Percentiles rank a stretch among this genome's conserved stretches.
phyloP scores from a whole-genome alignment of 2,113 vertebrate genomes.

The Marmota monax region DNA sequence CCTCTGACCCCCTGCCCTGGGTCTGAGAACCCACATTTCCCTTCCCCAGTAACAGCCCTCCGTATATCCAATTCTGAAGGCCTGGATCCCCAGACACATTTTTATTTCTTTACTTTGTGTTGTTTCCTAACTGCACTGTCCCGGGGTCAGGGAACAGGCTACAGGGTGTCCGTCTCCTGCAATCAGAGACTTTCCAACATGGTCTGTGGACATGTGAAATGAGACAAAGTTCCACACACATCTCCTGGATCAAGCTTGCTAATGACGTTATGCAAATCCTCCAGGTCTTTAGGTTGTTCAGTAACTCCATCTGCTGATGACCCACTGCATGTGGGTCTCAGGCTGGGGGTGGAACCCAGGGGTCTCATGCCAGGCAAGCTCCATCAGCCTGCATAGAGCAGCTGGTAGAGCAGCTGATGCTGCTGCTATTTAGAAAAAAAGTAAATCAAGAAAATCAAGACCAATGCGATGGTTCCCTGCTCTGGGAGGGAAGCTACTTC shows the following conservation, averaged over 20 bases:
- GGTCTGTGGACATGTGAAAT: neutral
- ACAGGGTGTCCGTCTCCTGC: accelerated
- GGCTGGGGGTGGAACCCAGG: no score
- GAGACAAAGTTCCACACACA: no score
- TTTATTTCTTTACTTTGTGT: neutral
- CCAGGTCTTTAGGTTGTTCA: no score
- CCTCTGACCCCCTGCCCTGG: neutral
- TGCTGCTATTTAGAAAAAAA: no score
- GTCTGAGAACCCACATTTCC: neutral
- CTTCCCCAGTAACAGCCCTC: neutral
- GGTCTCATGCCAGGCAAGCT: neutral
- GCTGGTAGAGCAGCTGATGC: neutral
- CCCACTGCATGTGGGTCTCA: no score
- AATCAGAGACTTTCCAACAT: neutral
- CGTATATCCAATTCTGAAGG: neutral
- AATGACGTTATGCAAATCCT: neutral
- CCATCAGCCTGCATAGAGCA: neutral
- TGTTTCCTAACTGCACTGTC: accelerated
- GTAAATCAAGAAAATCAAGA: neutral
- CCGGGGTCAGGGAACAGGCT: neutral
- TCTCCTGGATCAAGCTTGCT: neutral
- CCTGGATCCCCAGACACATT: neutral
- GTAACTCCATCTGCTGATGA: neutral
- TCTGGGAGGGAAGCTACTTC: accelerated
- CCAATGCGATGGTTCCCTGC: accelerated